Conservation (phyloP, 2,888 invertebrate genomes). For the Diabrotica balteata region DNA sequence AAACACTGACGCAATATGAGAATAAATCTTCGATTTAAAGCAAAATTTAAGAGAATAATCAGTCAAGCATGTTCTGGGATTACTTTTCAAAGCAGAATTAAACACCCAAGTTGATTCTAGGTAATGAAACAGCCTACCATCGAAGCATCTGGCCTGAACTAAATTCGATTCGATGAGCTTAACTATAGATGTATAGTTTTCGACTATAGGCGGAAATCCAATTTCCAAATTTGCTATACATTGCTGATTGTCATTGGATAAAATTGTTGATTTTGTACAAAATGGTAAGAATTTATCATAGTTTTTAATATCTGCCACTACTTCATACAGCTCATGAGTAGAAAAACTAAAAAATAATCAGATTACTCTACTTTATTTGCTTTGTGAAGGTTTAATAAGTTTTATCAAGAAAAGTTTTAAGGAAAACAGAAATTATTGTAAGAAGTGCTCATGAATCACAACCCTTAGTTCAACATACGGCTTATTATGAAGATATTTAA, state of each 20-base stretch:
- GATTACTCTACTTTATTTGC: not conserved
- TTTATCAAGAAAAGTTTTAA: not conserved
- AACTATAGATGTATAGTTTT: constrained; percentile 88
- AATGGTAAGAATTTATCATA: constrained; percentile 92
- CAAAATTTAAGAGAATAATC: constrained; percentile 92
- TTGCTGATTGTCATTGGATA: constrained; percentile 62
- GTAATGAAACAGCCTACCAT: constrained; percentile 88
- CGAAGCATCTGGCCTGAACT: constrained; percentile 87
- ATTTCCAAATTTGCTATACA: constrained; percentile 82
- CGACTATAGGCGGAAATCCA: constrained; percentile 85
- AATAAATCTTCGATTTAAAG: constrained; percentile 88
- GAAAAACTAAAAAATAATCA: constrained; percentile 68
- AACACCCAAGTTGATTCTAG: constrained; percentile 92
- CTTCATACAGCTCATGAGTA: constrained; percentile 90
- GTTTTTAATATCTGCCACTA: constrained; percentile 88
- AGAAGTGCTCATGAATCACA: no score
- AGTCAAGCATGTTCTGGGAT: constrained; percentile 80
- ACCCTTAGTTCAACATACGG: no score
- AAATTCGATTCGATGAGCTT: constrained; percentile 75
- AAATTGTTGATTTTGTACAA: constrained; percentile 84
- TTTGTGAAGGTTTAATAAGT: not conserved
- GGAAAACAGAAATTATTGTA: no score
- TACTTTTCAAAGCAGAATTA: constrained; percentile 83
- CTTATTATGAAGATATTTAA: no score
- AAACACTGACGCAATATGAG: constrained; percentile 88